A percentile compares a stretch with the other conserved stretches of the same genome.
Evolutionary conservation across 2,797 vertebrate species (phyloP).

Genomic region (Chanos chanos): DNA sequence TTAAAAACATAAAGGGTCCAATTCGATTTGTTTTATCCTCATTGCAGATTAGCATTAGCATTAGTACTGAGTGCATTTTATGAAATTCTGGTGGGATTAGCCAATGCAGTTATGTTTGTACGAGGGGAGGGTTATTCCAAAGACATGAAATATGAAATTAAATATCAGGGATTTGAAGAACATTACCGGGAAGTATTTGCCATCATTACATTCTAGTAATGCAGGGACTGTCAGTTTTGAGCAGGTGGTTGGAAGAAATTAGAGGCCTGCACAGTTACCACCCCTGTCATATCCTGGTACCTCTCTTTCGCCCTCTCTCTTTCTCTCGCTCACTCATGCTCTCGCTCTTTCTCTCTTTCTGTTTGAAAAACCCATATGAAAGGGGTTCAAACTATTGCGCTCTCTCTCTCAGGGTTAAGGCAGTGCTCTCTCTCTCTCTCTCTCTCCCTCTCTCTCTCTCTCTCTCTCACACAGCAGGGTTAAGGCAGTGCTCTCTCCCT

Average conservation of each 20-base stretch:
- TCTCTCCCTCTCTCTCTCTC: no score
- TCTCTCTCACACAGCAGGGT: not conserved
- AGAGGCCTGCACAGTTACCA: not conserved
- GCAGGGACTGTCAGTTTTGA: no score
- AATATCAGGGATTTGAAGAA: not conserved
- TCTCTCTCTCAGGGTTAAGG: no score
- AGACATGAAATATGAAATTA: not conserved
- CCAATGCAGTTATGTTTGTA: constrained; percentile 5
- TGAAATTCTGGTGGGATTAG: constrained; percentile 27
- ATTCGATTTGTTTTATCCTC: constrained; percentile 13
- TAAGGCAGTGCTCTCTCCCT: not conserved
- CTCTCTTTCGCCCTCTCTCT: no score
- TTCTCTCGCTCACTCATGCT: no score
- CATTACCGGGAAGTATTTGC: not conserved
- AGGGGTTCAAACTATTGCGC: no score
- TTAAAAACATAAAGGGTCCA: not conserved
- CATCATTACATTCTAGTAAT: not conserved
- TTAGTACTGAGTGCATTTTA: constrained; percentile 14
- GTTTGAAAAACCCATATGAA: no score
- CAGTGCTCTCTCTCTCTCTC: no score
- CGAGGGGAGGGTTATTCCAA: not conserved
- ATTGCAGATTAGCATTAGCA: constrained; percentile 22
- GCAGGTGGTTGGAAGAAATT: not conserved
- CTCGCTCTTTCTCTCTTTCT: no score
- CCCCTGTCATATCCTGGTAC: no score